Evolutionary conservation across 2,113 vertebrate species (phyloP), one percentile per base, ranked within the genome.

Genomic region (Epinephelus fuscoguttatus): DNA sequence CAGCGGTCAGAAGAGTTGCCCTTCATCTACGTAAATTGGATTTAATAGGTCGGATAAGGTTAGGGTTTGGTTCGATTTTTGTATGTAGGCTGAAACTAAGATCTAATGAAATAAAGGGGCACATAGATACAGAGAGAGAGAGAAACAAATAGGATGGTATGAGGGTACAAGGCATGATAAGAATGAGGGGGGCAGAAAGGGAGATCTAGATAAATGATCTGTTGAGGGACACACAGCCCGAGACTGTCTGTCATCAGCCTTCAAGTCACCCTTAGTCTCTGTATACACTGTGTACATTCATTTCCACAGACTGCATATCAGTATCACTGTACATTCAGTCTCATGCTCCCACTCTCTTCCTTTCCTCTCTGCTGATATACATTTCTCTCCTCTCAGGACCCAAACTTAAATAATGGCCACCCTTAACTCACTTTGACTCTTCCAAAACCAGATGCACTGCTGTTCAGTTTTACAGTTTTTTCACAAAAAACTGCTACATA

Each of bases 31-130:
- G 68, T 73, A 55, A 77, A 81, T 23, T 74, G 33, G 70, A 80
- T 90, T 86, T 88, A 85, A 88, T 78, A 59, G 56, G 17, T 45
- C 4, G 59, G 52, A 68, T 81, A 33, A 68, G 55, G 81, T 78
- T 74, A 76, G 67, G 60, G 42, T 64, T 72, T 75, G 57, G 30
- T 75, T 67, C 52, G 77, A 59, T 45, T 82, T 13, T 69, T 72
- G 66, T 57, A 50, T 78, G 49, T 21, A 11, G 77, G 45, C 21
- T 83, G 42, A 88, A 37, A 18, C 53, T 74, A 50, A 88, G 45
- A 61, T 37, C 56, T 47, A 37, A 76, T 57, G 30, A 74, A 71
- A 64, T 4, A 57, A 15, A 59, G 21, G 74, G 25, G 19, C 0
- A 1, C 33, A 68, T 1, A 66, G 30, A 57, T 21, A 42, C 1